Evolutionary conservation across 2,113 vertebrate species (phyloP).

Genomic region (Clarias magur): DNA sequence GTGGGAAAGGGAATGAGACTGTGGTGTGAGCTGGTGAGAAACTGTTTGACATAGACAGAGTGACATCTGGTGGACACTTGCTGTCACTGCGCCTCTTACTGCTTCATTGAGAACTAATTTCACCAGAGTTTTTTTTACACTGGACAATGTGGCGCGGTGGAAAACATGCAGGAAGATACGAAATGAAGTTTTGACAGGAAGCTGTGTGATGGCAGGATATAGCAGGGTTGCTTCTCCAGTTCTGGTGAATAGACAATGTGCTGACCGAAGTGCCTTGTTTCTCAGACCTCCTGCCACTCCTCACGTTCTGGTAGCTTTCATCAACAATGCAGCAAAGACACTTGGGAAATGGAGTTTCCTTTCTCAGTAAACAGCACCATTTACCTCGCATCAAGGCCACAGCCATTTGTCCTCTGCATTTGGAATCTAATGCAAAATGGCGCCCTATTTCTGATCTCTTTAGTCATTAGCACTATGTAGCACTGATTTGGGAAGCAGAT

Average conservation of each 20-base stretch:
- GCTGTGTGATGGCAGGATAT: neutral
- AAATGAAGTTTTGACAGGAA: conserved; percentile 1
- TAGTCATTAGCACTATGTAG: neutral
- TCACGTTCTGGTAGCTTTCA: conserved; percentile 45
- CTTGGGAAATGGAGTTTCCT: conserved; percentile 59
- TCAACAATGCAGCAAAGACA: conserved; percentile 41
- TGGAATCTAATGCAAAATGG: neutral
- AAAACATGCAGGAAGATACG: conserved; percentile 9
- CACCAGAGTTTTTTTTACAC: conserved; percentile 62
- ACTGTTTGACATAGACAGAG: neutral
- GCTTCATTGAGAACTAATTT: conserved; percentile 23
- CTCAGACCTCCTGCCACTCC: conserved; percentile 17
- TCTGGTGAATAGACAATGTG: neutral
- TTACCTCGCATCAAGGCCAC: conserved; percentile 42
- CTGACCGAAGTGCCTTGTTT: conserved; percentile 38
- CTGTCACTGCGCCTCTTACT: conserved; percentile 19
- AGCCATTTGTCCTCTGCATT: neutral
- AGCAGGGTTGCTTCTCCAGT: neutral
- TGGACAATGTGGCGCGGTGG: conserved; percentile 64
- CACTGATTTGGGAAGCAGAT: neutral
- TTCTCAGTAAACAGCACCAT: conserved; percentile 38
- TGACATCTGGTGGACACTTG: conserved; percentile 25
- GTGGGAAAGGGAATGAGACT: conserved; percentile 88
- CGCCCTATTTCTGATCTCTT: neutral
- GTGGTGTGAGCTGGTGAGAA: conserved; percentile 78